Evolutionary conservation across 2,797 vertebrate species (phyloP).

Genomic region (Hemitrygon akajei): DNA sequence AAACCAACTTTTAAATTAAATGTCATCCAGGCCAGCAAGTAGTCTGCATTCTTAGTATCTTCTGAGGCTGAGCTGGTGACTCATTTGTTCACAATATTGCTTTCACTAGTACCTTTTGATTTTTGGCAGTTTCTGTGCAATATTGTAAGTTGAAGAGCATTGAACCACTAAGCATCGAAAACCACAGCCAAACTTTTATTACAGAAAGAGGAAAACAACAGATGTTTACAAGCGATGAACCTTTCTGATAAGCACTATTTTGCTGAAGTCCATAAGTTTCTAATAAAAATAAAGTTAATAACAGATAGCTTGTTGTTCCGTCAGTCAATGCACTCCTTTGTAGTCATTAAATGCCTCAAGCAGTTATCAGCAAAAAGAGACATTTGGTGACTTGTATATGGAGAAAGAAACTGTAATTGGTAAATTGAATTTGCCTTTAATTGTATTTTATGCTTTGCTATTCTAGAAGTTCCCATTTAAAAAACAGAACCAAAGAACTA

Average conservation of each 20-base stretch:
- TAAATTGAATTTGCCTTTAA: constrained; percentile 28
- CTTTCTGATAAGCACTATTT: background rate
- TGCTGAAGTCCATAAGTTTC: background rate
- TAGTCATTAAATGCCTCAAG: background rate
- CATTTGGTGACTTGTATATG: background rate
- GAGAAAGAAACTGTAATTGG: constrained; percentile 6
- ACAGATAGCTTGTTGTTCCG: background rate
- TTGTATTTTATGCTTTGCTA: constrained; percentile 8
- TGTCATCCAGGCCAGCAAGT: background rate
- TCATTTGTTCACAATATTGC: background rate
- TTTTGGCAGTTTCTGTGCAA: background rate
- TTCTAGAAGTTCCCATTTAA: background rate
- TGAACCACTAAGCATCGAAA: background rate
- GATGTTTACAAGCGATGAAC: background rate
- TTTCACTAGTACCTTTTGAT: background rate
- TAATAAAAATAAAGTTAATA: background rate
- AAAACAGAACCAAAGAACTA: background rate
- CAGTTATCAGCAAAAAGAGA: constrained; percentile 4
- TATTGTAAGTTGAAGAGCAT: background rate
- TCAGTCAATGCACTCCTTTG: background rate
- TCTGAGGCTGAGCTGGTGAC: background rate
- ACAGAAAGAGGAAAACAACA: background rate
- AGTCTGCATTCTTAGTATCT: background rate
- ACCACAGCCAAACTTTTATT: background rate
- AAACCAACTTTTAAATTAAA: background rate